phyloP scores from a whole-genome alignment of 2,888 invertebrate genomes.

The Sesamia inferens region DNA sequence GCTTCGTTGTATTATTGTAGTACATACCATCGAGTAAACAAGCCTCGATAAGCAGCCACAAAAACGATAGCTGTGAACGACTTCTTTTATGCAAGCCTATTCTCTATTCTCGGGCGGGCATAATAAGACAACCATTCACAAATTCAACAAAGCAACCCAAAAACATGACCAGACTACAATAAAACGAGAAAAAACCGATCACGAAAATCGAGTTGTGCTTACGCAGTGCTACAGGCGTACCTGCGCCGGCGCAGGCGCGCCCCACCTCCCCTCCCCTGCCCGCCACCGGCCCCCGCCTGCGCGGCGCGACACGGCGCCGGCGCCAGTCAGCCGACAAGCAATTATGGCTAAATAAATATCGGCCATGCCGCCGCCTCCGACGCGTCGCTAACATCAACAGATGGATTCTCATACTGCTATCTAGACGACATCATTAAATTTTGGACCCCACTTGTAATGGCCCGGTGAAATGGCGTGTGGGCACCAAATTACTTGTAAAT shows the following conservation, averaged over 20 bases:
- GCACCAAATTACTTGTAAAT: conserved; percentile 79
- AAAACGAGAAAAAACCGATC: conserved; percentile 83
- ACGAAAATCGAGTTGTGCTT: conserved; percentile 87
- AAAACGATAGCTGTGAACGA: conserved; percentile 71
- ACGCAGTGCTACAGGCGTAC: conserved; percentile 84
- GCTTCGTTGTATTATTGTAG: conserved; percentile 39
- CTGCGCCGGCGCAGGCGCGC: conserved; percentile 79
- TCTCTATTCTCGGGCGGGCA: conserved; percentile 61
- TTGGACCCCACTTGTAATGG: conserved; percentile 78
- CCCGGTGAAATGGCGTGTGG: conserved; percentile 79
- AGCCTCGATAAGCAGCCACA: conserved; percentile 60
- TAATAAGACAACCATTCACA: conserved; percentile 83
- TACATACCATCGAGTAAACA: conserved; percentile 57
- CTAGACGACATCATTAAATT: conserved; percentile 86
- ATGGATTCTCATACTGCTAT: conserved; percentile 82
- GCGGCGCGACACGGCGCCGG: conserved; percentile 88
- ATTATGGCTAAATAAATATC: conserved; percentile 90
- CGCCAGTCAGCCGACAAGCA: conserved; percentile 89
- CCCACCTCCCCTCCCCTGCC: conserved; percentile 54
- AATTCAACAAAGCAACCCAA: conserved; percentile 86
- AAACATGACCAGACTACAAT: conserved; percentile 86
- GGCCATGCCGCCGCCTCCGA: conserved; percentile 85
- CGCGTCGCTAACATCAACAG: conserved; percentile 83
- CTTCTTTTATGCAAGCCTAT: conserved; percentile 70
- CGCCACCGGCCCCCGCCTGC: conserved; percentile 59